Evolutionary conservation across 2,797 vertebrate genomes (phyloP).

Genomic region (Notamacropus eugenii): DNA sequence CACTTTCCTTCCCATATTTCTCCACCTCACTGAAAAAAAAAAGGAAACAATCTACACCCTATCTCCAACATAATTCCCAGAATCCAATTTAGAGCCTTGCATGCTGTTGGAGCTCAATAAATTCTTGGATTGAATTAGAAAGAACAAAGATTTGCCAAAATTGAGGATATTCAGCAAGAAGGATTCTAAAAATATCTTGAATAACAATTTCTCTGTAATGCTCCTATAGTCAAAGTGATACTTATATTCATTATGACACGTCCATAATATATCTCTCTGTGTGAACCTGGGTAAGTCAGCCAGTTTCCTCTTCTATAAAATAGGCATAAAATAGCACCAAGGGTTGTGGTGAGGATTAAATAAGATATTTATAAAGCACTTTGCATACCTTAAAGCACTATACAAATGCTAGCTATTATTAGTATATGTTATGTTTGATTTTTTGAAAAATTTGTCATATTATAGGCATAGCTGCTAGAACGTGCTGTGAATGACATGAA

Average conservation of each 20-base stretch:
- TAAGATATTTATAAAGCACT: not conserved
- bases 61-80: not conserved
- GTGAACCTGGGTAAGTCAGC: not conserved
- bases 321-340: not conserved
- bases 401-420: not conserved
- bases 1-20: not conserved
- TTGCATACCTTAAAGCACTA: not conserved
- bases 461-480: not conserved
- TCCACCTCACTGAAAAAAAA: not conserved
- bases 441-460: not conserved
- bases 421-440: not conserved
- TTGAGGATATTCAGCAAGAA: not conserved
- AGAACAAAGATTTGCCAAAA: not conserved
- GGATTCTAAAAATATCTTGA: not conserved
- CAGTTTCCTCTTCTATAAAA: not conserved
- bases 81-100: not conserved
- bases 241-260: not conserved
- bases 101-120: not conserved
- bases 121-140: not conserved
- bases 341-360: not conserved
- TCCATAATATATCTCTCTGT: not conserved
- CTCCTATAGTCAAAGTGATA: too few species aligned
- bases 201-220: not conserved
- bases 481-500: not conserved
- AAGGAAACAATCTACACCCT: not conserved